Conservation (phyloP, 2,888 invertebrate species). For the Buathra laborator region DNA sequence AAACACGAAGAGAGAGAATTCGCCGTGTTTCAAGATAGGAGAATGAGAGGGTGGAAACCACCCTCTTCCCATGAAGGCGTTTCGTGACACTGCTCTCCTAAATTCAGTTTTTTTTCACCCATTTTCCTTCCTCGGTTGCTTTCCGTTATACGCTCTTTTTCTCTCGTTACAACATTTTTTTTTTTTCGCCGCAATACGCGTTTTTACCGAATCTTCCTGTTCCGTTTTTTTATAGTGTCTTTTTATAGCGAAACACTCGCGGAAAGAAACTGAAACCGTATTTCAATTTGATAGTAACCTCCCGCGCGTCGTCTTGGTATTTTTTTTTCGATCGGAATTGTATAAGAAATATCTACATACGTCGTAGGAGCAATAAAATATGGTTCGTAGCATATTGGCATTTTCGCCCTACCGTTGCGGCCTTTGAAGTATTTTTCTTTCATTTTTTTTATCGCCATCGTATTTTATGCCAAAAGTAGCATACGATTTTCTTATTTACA, state of each 20-base stretch:
- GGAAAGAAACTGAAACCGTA: neutral
- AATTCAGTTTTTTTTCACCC: constrained; percentile 18
- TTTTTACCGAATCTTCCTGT: neutral
- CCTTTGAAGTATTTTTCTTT: constrained; percentile 25
- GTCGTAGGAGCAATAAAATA: constrained; percentile 43
- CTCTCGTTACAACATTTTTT: constrained; percentile 31
- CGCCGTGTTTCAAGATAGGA: neutral
- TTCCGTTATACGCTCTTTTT: constrained; percentile 5
- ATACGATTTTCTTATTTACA: constrained; percentile 2
- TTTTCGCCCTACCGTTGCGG: constrained; percentile 24
- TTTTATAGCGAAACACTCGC: neutral
- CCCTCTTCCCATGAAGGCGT: neutral
- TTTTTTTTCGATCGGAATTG: neutral
- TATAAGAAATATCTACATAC: constrained; percentile 8
- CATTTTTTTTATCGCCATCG: constrained; percentile 34
- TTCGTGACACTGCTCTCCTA: constrained; percentile 2
- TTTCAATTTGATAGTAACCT: constrained; percentile 45
- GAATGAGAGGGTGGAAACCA: neutral
- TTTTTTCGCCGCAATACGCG: neutral
- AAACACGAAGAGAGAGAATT: neutral
- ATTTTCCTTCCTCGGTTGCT: constrained; percentile 3
- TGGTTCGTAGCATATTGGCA: neutral
- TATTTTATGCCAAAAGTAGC: constrained; percentile 21
- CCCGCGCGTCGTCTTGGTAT: neutral
- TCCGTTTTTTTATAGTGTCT: neutral